These are phyloP conservation scores for Empis livida DNA, from an alignment of 2,888 invertebrate genomes.

Conservation along the genomic window DNA sequence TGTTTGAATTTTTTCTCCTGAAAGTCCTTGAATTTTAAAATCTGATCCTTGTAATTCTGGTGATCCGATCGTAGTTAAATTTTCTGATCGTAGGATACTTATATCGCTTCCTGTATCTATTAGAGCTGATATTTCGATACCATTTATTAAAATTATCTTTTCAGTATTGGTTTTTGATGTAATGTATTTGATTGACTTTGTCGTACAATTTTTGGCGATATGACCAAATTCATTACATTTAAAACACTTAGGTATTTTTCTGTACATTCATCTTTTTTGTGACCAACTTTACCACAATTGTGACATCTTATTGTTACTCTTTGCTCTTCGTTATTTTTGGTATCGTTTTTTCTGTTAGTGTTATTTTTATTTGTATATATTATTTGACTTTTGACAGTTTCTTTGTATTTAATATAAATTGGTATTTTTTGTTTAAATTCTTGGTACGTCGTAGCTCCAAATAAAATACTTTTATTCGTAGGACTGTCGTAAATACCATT, in stretches of 20 bases:
- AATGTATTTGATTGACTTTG: neutral
- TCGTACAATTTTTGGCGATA: neutral
- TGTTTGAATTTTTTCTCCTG: no score
- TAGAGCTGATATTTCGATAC: neutral
- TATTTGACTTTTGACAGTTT: neutral
- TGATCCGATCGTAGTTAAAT: neutral
- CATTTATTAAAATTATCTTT: neutral
- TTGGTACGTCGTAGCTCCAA: neutral
- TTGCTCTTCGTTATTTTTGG: neutral
- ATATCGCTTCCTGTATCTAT: neutral
- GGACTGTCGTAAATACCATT: neutral
- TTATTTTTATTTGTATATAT: neutral
- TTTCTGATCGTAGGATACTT: neutral
- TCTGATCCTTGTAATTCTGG: neutral
- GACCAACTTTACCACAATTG: neutral
- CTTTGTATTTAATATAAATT: neutral
- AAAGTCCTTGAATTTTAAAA: no score
- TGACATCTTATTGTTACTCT: neutral
- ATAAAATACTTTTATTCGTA: neutral
- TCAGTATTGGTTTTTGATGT: neutral
- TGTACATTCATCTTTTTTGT: neutral
- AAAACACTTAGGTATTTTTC: neutral
- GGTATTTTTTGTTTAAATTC: neutral
- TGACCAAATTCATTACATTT: neutral
- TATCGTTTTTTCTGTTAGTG: no score